Base-by-base conservation (phyloP, 2,888 invertebrate species). In the Neoscelio sp. region DNA sequence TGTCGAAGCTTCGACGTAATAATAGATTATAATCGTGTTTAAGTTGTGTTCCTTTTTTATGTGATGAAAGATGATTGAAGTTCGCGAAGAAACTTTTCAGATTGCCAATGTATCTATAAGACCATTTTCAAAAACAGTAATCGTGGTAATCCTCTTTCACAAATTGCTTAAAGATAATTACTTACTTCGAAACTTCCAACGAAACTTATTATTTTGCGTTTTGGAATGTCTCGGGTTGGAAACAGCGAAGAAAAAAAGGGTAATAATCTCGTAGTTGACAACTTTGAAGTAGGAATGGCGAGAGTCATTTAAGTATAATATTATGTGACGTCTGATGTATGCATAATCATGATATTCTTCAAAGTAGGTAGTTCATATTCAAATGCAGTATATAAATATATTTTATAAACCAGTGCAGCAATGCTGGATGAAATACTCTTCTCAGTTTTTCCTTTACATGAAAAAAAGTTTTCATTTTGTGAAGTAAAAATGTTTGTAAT, bases 111-210 rank as follows among this genome's bases (percentile, higher is more conserved):
- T 56, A 44, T 62, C 62, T 38, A 62, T 54, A 28, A 62, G 30
- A 62, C 38, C 42, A 30, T 52, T 71, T 60, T 71, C 38, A 60
- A 71, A 60, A 71, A 60, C 60, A 50, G 20, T 54, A 62, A 71
- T 71, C 46, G 26, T 2, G n/a, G 17, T 62, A 62, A 71, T 62
- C 62, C 35, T 48, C 54, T 62, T 62, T 52, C 28, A 13, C 38
- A 54, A 62, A 62, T 71, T 62, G 62, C 54, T 71, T 33, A 71
- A 54, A 7, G 71, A 71, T 62, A 71, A 71, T 50, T 62, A 71
- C 52, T 52, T 44, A 62, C 71, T 71, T 62, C 62, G 54, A 33
- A 71, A 71, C 58, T 44, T 33, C 50, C 50, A 52, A 50, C 50
- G 46, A 42, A 60, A 70, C 60, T 70, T 60, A 56, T 70, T 60